Evolutionary conservation across 1,140 invertebrate genomes (phyloP), one percentile per base, ranked within the genome.

Genomic region (Eupristina koningsbergeri): DNA sequence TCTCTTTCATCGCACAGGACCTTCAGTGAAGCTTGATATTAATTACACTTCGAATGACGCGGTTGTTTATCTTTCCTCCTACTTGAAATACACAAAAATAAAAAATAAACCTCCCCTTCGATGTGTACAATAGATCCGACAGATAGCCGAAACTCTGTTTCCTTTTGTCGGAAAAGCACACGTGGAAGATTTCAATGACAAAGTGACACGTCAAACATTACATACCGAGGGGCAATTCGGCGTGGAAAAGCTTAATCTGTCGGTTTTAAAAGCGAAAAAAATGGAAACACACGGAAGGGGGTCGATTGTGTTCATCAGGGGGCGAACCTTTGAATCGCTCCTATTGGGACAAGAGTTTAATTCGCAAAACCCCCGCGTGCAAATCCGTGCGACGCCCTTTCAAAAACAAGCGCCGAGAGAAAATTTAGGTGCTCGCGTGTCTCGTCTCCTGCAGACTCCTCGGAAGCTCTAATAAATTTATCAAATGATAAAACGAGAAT

Each of bases 381-480:
- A 76, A 78, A 63, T 63, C 36, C 63, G 36, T 31, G 63, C 1
- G 31, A 7, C 36, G 19, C 39, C 34, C 34, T 13, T 71, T 8
- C 13, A 13, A 45, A 78, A 45, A 78, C 34, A 78, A 76, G 22
- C 53, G 26, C 22, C 53, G 53, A 58, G 26, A 19, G 13, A n/a
- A n/a, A 26, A 26, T 58, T 58, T 22, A 22, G 53, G 22, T 22
- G 26, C 26, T 58, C 26, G 53, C 5, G 26, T 58, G 3, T 58
- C 53, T 26, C 19, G 31, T 50, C 8, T 26, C 26, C 31, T 36
- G 19, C 15, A 8, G 39, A 17, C 58, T 0, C 26, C 36, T n/a
- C 1, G 8, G 22, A 73, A n/a, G 9, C 22, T 63, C 36, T 80
- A 80, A 80, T 80, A 63, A 80, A 80, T 80, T 80, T 80, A 41